phyloP scores from a whole-genome alignment of 2,797 vertebrate species.

The Pampus argenteus region DNA sequence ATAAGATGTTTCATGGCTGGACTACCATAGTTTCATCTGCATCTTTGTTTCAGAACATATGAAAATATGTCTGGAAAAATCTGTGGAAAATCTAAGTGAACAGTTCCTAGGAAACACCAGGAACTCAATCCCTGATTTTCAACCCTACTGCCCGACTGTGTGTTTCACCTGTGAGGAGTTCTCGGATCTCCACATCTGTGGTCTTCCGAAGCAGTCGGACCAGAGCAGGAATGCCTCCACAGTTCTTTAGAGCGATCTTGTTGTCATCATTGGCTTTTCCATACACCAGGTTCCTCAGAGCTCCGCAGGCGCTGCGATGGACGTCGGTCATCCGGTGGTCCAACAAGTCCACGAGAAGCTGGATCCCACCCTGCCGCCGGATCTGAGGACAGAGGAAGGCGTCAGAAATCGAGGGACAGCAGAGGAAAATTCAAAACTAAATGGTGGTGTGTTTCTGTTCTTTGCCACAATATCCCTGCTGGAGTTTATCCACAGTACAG shows the following conservation, averaged over 20 bases:
- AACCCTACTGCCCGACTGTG: neutral
- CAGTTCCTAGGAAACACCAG: neutral
- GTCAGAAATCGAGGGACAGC: neutral
- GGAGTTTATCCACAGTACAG: neutral
- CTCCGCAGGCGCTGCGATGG: constrained; percentile 97
- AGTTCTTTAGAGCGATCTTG: constrained; percentile 98
- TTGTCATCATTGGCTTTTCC: constrained; percentile 99
- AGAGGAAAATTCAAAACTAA: neutral
- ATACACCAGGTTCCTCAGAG: constrained; percentile 95
- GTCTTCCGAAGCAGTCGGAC: constrained; percentile 97
- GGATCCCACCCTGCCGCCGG: constrained; percentile 96
- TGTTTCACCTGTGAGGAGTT: constrained; percentile 94
- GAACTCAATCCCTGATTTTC: neutral
- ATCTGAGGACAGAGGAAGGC: constrained; percentile 83
- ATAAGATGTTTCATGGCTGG: neutral
- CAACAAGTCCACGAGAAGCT: constrained; percentile 95
- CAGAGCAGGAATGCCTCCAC: constrained; percentile 95
- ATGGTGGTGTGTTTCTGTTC: neutral
- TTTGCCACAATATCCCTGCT: no score
- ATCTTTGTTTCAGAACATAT: neutral
- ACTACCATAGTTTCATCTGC: no score
- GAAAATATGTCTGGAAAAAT: no score
- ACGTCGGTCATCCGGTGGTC: constrained; percentile 98
- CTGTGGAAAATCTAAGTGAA: no score
- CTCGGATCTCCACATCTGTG: constrained; percentile 96